Base-by-base conservation (phyloP, 1,140 invertebrate species). In the Camponotus vicinus region DNA sequence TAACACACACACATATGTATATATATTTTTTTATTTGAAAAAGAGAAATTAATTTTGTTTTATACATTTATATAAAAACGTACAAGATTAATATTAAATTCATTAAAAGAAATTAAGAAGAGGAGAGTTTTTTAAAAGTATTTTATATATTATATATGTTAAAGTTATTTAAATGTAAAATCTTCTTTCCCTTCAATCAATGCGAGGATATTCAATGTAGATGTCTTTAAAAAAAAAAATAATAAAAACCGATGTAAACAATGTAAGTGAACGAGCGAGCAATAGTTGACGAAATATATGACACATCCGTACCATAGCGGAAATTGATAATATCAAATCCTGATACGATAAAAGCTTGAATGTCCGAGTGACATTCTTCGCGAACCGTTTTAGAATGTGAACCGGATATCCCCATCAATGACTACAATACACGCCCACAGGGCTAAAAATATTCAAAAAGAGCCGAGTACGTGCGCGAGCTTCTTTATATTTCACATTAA, bases 321-420 rank as follows among this genome's bases (percentile, higher is more conserved):
- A 71, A 82, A 49, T 42, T 67, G 45, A 66, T 67, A 69, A 59
- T 34, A 42, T 82, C 59, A 57, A 15, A 37, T 61, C 42, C 9
- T 13, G 21, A 32, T 15, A 9, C 15, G 4, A 21, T 57, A 13
- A 71, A 61, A 49, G 63, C 15, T 45, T 6, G 13, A 45, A 82
- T 32, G n/a, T 8, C 11, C n/a, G 27, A 80, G 34, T 82, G 52
- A 34, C 67, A 82, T 73, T 73, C 27, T 61, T 63, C 11, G 18
- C 4, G 15, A 52, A 18, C 15, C 32, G 11, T 73, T 45, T 82
- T 61, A 61, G 40, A 82, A 27, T 27, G 32, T 42, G 11, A 71
- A 59, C 27, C 18, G 15, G 27, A 82, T 73, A 71, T 61, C n/a
- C 18, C 2, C 11, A 18, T 82, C 66, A 73, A 70, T 42, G 49